Evolutionary conservation across 2,797 vertebrate species (phyloP).

Genomic region (Saguinus oedipus): DNA sequence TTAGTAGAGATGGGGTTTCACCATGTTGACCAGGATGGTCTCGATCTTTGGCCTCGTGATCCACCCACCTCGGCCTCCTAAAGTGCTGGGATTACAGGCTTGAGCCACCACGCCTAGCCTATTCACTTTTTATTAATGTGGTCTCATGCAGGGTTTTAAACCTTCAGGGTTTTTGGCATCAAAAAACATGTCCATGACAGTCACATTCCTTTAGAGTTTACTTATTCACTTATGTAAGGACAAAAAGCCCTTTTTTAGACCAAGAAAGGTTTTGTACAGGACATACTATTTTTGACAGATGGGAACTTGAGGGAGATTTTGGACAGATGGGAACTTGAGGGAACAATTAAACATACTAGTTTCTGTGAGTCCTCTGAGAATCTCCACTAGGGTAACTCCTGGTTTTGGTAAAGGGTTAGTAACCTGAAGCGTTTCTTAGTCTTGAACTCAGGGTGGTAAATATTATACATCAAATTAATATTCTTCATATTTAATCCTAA

Average conservation of each 20-base stretch:
- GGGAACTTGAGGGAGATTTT: too few relatives aligned
- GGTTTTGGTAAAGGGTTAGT: slow-evolving; percentile 13
- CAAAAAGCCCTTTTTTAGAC: slow-evolving; percentile 30
- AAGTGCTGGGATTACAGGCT: too few relatives aligned
- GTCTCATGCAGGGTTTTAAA: background rate
- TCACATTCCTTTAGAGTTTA: slow-evolving; percentile 19
- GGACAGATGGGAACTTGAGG: slow-evolving; percentile 24
- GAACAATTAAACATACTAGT: background rate
- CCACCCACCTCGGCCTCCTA: too few relatives aligned
- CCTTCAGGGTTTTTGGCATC: background rate
- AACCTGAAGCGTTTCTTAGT: slow-evolving; percentile 1
- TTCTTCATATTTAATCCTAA: background rate
- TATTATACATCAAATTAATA: background rate
- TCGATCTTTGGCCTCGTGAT: too few relatives aligned
- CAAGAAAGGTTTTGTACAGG: slow-evolving; percentile 27
- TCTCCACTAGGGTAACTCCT: background rate
- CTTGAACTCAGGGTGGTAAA: slow-evolving; percentile 6
- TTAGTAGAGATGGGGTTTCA: too few relatives aligned
- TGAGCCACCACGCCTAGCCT: background rate
- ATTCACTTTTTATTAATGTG: slow-evolving; percentile 33
- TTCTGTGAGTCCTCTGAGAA: background rate
- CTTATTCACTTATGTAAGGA: background rate
- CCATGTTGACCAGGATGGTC: too few relatives aligned
- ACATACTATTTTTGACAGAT: background rate
- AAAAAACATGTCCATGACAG: background rate